phyloP scores from a whole-genome alignment of 1,140 invertebrate species.

The Triops longicaudatus region DNA sequence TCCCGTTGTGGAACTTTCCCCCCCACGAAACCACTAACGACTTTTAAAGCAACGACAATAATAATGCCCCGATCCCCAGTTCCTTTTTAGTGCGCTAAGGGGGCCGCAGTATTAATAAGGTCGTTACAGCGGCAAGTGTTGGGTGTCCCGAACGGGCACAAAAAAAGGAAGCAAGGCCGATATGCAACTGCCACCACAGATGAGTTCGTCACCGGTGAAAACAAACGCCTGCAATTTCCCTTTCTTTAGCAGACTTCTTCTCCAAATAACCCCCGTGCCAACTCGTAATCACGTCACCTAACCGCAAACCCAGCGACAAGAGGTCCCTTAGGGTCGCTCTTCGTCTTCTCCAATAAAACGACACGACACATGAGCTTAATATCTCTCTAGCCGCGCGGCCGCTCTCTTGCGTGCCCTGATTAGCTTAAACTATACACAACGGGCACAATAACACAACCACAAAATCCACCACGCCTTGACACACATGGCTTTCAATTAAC shows the following conservation, averaged over 20 bases:
- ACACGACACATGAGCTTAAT: not conserved
- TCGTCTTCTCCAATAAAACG: not conserved
- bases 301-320: not conserved
- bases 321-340: not conserved
- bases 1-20: not conserved
- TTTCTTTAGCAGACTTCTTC: not conserved
- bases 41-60: not conserved
- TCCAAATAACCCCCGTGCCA: not conserved
- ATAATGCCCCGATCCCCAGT: not conserved
- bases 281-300: not conserved
- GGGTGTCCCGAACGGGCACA: not conserved
- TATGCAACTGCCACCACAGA: not conserved
- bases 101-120: not conserved
- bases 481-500: not conserved
- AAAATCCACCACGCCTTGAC: slow-evolving; percentile 7
- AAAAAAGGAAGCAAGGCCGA: not conserved
- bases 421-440: not conserved
- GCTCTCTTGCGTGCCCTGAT: not conserved
- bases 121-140: not conserved
- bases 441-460: not conserved
- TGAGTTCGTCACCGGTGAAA: not conserved
- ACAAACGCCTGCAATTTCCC: not conserved
- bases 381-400: not conserved
- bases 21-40: not conserved
- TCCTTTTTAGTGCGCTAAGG: not conserved